Base-by-base conservation (phyloP, 2,888 invertebrate genomes). In the Drosophila buzzatii region DNA sequence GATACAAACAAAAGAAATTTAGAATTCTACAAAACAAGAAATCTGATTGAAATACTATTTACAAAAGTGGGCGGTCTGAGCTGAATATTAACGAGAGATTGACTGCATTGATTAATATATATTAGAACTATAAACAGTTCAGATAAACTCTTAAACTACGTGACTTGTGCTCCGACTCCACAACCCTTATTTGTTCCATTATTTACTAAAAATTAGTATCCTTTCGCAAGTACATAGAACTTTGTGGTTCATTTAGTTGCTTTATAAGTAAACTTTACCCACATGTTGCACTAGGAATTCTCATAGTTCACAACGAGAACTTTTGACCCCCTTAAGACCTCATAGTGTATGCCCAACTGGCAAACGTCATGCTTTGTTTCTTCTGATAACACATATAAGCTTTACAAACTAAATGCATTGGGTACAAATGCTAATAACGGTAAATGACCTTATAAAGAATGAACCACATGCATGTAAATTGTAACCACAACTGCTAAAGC, bases 401-500 rank as follows among this genome's bases (percentile, higher is more conserved):
- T 64, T 52, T 66, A 64, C 72, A 82, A 82, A 82, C 65, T 39
- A 79, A 81, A 83, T 89, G 84, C 82, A 84, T 81, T 85, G 85
- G 56, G 85, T 45, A 70, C 89, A 85, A 69, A 85, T 89, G 89
- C 85, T 73, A 85, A 89, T 89, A 85, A 70, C 82, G 69, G 79
- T 84, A 70, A 57, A 70, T 68, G 84, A 68, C 89, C 87, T 76
- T 64, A 70, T 79, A 84, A 61, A 53, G 8, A 52, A 60, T 33
- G 39, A 52, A 8, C 16, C 27, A 27, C 27, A 27, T 20, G 8
- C 60, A 59, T 65, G 59, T 53, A 51, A 76, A 79, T 62, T 57
- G 16, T 68, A 63, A 18, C 41, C 49, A 31, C 42, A 49, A 62
- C 37, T 51, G 51, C 49, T 27, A 41, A n/a, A 37, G 23, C 55